A percentile compares a stretch with the other conserved stretches of the same genome.
phyloP scores from a whole-genome alignment of 1,140 invertebrate species.

The Wiebesia pumilae region DNA sequence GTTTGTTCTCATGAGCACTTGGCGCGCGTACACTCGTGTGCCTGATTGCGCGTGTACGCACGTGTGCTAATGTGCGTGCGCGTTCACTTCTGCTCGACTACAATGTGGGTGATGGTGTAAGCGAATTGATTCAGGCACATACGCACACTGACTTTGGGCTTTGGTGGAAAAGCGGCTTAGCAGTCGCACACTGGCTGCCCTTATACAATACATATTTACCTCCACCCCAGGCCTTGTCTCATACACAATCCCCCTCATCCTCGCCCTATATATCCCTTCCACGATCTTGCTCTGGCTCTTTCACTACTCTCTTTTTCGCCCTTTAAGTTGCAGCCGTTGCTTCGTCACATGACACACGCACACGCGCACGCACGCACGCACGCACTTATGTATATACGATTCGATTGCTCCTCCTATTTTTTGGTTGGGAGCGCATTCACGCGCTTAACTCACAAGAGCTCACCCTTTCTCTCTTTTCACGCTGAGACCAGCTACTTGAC shows the following conservation, averaged over 20 bases:
- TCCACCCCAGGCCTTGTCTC: neutral
- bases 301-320: neutral
- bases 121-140: slow-evolving; percentile 48
- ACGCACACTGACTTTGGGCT: slow-evolving; percentile 22
- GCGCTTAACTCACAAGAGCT: slow-evolving; percentile 30
- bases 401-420: slow-evolving; percentile 49
- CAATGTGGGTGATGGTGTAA: slow-evolving; percentile 33
- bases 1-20: slow-evolving; percentile 31
- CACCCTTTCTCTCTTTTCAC: slow-evolving; percentile 40
- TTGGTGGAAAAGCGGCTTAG: slow-evolving; percentile 49
- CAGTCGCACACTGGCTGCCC: slow-evolving; percentile 1
- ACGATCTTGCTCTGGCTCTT: neutral
- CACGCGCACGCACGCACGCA: neutral
- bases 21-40: neutral
- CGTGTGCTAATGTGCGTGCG: neutral
- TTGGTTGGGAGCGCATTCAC: slow-evolving; percentile 34
- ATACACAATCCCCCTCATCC: slow-evolving; percentile 6
- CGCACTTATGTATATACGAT: neutral
- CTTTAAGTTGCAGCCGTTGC: slow-evolving; percentile 35
- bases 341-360: neutral
- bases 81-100: neutral
- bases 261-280: slow-evolving; percentile 10
- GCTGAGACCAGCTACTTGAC: slow-evolving; percentile 49
- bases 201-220: slow-evolving; percentile 5
- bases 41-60: neutral